Evolutionary conservation across 2,113 vertebrate species (phyloP).

Genomic region (Ia io): DNA sequence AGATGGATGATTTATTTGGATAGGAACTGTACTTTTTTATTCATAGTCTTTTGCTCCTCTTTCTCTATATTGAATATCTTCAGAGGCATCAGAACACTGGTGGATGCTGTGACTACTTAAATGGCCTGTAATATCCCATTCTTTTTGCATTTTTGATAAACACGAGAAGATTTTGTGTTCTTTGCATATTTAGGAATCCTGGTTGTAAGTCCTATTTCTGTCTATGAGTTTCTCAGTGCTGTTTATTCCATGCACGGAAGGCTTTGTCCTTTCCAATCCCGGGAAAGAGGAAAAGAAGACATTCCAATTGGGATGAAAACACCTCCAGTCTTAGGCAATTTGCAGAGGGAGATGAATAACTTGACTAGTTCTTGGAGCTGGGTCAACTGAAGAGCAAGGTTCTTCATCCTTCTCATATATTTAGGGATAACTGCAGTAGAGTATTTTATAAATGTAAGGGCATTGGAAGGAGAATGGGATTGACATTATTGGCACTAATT

Average conservation of each 20-base stretch:
- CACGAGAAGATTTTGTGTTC: neutral
- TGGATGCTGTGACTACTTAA: neutral
- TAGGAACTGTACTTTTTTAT: neutral
- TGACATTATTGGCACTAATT: neutral
- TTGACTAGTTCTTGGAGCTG: neutral
- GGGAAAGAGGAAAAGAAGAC: neutral
- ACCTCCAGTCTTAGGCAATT: neutral
- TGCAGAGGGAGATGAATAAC: neutral
- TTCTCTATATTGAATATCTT: neutral
- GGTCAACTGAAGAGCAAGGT: neutral
- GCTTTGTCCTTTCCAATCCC: neutral
- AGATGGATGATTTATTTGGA: neutral
- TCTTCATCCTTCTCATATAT: neutral
- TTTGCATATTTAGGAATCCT: neutral
- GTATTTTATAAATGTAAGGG: neutral
- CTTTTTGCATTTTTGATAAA: neutral
- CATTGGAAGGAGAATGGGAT: neutral
- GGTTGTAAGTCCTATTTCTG: neutral
- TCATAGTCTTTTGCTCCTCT: neutral
- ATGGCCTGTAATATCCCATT: neutral
- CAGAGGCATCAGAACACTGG: neutral
- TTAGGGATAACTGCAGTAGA: neutral
- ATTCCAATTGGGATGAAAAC: neutral
- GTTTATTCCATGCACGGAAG: neutral
- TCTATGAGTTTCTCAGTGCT: neutral